Evolutionary conservation across 2,888 invertebrate genomes (phyloP).

Genomic region (Drosophila percnosoma): DNA sequence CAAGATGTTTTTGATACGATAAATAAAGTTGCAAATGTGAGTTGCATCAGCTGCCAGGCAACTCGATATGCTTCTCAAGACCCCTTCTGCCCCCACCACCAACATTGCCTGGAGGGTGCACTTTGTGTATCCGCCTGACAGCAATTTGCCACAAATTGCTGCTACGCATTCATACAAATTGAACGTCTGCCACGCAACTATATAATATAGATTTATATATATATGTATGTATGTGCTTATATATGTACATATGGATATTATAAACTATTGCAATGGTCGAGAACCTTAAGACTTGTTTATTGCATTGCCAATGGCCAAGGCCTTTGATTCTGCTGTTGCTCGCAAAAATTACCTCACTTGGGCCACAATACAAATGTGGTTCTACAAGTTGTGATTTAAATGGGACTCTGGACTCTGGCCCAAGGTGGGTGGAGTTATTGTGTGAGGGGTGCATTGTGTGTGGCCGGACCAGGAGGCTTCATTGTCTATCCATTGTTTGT

Average conservation of each 20-base stretch:
- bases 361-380: slow-evolving; percentile 9
- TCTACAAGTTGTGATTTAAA: slow-evolving; percentile 28
- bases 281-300: slow-evolving; percentile 76
- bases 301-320: slow-evolving; percentile 43
- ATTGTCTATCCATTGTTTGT: slow-evolving; percentile 38
- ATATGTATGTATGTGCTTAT: slow-evolving; percentile 1
- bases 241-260: slow-evolving; percentile 18
- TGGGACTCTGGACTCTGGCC: slow-evolving; percentile 7
- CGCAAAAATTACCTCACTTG: slow-evolving; percentile 4
- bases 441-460: slow-evolving; percentile 23
- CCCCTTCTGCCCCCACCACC: not conserved
- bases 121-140: slow-evolving; percentile 50
- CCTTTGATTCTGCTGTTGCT: slow-evolving; percentile 20
- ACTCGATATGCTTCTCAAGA: slow-evolving; percentile 15
- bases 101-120: slow-evolving; percentile 25
- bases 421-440: slow-evolving; percentile 34
- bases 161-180: slow-evolving; percentile 76
- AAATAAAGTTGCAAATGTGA: slow-evolving; percentile 80
- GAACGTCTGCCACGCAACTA: slow-evolving; percentile 36
- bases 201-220: not conserved
- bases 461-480: slow-evolving; percentile 18
- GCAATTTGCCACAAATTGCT: slow-evolving; percentile 77
- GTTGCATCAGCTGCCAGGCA: slow-evolving; percentile 66
- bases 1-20: slow-evolving; percentile 80
- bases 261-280: slow-evolving; percentile 63